A percentile compares a stretch with the other conserved stretches of the same genome.
phyloP scores from a whole-genome alignment of 64 coral and sea anemone genomes.

The Montipora capricornis region DNA sequence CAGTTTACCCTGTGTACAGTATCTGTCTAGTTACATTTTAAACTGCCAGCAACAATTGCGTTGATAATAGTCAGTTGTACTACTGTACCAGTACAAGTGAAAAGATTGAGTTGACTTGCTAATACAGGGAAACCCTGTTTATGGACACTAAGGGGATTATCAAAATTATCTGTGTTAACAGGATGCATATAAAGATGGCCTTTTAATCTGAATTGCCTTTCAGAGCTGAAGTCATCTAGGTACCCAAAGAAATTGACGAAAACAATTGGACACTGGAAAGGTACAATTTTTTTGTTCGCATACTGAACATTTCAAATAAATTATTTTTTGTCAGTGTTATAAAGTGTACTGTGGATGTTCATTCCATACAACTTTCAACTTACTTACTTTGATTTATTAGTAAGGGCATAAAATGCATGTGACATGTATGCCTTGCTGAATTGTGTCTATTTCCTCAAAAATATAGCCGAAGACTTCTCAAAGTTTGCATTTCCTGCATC shows the following conservation, averaged over 20 bases:
- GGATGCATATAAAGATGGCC: not conserved
- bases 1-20: not conserved
- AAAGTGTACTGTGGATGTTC: no score
- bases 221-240: slow-evolving; percentile 53
- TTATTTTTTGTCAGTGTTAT: no score
- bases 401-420: not conserved
- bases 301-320: no score
- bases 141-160: not conserved
- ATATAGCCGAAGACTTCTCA: slow-evolving; percentile 55
- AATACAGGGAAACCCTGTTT: not conserved
- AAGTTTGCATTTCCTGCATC: slow-evolving; percentile 66
- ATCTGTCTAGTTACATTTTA: not conserved
- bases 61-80: not conserved
- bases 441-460: not conserved
- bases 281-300: not conserved
- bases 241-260: slow-evolving; percentile 57
- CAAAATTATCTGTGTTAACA: no score
- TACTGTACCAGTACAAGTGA: not conserved
- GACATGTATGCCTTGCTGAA: not conserved
- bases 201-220: not conserved
- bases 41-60: not conserved
- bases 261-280: slow-evolving; percentile 48
- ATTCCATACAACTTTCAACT: not conserved
- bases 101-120: not conserved
- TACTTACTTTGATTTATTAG: not conserved